Base-by-base conservation (phyloP, 2,113 vertebrate species). In the Percopsis transmontana region DNA sequence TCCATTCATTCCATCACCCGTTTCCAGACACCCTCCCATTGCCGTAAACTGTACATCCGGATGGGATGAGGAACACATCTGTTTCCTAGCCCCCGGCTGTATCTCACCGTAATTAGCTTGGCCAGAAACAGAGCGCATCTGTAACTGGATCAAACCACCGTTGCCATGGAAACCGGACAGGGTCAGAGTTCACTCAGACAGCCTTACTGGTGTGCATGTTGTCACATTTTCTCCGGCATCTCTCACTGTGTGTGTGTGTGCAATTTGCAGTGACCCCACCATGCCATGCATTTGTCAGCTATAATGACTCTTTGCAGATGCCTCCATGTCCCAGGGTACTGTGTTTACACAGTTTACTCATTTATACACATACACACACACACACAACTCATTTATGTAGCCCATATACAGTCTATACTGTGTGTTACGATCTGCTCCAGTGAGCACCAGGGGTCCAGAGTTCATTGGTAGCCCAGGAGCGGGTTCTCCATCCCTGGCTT, bases 381-480 rank as follows among this genome's bases (percentile, higher is more conserved):
- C 27, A 2, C 7, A 3, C 27, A 33, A 33, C 27, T 33, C 27
- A 33, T 33, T 33, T 33, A 33, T 33, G 1, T 3, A 33, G 4
- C 63, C 45, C 60, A n/a, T 50, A 53, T 57, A 47, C 23, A 23
- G 27, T 33, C n/a, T n/a, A 7, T 39, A 51, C 62, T 42, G 62
- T 54, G 67, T 55, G 33, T 68, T 42, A 73, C 45, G 57, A 83
- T 27, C 47, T 66, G 79, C 79, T 81, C 60, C 73, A 72, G 53
- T 58, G 72, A 79, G 72, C 55, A 79, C 42, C 70, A 44, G 60
- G 68, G 77, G 79, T 87, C 83, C 83, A 57, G 59, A 68, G 66
- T 56, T 72, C 76, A 59, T 69, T 62, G 65, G 69, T 66, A 58
- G 66, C 33, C 59, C 47, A 59, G 61, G 44, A 59, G 63, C 62